A percentile compares a stretch with the other conserved stretches of the same genome.
These are phyloP conservation scores for Brachylomia viminalis DNA, from an alignment of 2,888 invertebrate genomes.

Conservation along the genomic window DNA sequence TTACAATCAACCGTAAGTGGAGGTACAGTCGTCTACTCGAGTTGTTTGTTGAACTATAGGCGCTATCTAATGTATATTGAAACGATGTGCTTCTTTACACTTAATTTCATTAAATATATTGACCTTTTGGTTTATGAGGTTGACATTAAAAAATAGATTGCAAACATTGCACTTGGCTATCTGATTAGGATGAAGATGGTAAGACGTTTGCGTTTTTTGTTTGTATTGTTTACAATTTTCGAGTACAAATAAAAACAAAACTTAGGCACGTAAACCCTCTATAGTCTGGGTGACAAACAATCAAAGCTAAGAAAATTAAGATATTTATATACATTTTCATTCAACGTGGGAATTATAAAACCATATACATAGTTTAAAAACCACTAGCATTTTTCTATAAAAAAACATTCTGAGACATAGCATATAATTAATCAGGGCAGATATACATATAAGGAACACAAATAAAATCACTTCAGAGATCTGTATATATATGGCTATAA, in stretches of 20 bases:
- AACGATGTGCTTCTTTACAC: conserved; percentile 5
- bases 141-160: conserved; percentile 25
- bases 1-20: conserved; percentile 87
- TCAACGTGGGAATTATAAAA: no score
- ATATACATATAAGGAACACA: not conserved
- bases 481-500: not conserved
- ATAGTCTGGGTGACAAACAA: not conserved
- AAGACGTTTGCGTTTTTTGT: not conserved
- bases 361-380: not conserved
- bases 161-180: not conserved
- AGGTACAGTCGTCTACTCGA: conserved; percentile 79
- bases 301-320: not conserved
- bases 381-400: not conserved
- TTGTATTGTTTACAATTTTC: no score
- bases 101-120: conserved; percentile 7
- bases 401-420: not conserved
- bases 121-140: conserved; percentile 23
- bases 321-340: no score
- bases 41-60: conserved; percentile 55
- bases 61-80: conserved; percentile 47
- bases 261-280: not conserved
- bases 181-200: conserved; percentile 7
- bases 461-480: not conserved
- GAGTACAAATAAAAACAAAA: not conserved
- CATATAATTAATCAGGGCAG: not conserved